Conservation (phyloP, 2,888 invertebrate species). For the Vannuccia rotundouncinata region DNA sequence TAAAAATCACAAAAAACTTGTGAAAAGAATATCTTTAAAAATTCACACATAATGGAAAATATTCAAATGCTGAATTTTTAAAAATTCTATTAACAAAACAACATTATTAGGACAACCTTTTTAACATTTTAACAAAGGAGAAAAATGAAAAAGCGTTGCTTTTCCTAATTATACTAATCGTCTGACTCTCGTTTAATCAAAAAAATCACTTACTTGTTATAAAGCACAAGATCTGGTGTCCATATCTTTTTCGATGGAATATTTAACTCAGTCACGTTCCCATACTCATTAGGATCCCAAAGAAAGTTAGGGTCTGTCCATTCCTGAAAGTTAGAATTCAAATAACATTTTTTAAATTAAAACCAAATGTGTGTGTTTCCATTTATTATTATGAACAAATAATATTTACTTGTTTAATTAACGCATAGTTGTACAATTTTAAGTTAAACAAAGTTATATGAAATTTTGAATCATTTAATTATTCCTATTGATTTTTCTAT, state of each 20-base stretch:
- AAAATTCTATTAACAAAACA: not conserved
- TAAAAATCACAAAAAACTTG: too few species aligned
- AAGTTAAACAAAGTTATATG: too few species aligned
- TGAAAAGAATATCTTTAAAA: too few species aligned
- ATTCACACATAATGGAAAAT: not conserved
- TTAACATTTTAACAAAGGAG: not conserved
- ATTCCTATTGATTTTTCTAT: too few species aligned
- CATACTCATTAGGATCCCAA: conserved; percentile 39
- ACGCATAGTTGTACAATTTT: too few species aligned
- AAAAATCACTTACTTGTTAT: conserved; percentile 38
- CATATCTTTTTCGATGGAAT: conserved; percentile 40
- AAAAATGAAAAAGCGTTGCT: not conserved
- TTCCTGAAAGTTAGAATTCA: conserved; percentile 59
- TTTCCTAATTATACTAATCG: not conserved
- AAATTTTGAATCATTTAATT: too few species aligned
- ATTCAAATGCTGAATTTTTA: not conserved
- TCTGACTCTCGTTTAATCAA: not conserved
- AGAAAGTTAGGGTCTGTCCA: conserved; percentile 40
- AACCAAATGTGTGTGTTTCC: too few species aligned
- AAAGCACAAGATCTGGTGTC: conserved; percentile 41
- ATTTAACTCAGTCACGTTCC: conserved; percentile 39
- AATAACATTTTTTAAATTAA: too few species aligned
- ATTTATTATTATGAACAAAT: too few species aligned
- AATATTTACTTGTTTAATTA: too few species aligned
- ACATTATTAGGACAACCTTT: not conserved